phyloP scores from a whole-genome alignment of 2,888 invertebrate species.

The Lithosia quadra region DNA sequence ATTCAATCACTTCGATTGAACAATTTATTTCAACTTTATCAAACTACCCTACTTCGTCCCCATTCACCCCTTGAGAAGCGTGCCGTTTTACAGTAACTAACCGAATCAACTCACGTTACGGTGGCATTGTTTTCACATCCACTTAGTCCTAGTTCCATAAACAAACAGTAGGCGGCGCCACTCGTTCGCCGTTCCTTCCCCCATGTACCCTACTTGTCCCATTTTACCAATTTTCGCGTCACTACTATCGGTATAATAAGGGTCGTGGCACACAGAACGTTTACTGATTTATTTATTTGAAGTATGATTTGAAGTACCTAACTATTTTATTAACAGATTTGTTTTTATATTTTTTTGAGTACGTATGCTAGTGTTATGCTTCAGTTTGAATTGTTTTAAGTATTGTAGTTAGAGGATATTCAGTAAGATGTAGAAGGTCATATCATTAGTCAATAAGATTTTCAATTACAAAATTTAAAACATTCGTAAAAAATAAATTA shows the following conservation, averaged over 20 bases:
- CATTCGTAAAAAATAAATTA: too few relatives aligned
- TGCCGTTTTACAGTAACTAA: neutral
- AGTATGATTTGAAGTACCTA: too few relatives aligned
- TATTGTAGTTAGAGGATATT: too few relatives aligned
- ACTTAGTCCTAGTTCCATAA: constrained; percentile 18
- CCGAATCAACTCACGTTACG: constrained; percentile 1
- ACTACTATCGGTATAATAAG: constrained; percentile 5
- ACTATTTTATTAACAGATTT: neutral
- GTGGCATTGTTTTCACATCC: constrained; percentile 13
- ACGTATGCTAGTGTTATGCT: neutral
- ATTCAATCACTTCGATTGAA: neutral
- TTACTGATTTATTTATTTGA: neutral
- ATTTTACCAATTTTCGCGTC: constrained; percentile 12
- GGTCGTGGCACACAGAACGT: neutral
- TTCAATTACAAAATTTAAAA: too few relatives aligned
- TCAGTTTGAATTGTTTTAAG: neutral
- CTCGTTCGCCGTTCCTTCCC: constrained; percentile 38
- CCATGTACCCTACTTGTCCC: constrained; percentile 22
- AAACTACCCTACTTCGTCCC: neutral
- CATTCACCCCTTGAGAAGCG: neutral
- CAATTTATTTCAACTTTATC: constrained; percentile 4
- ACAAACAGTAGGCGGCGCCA: constrained; percentile 40
- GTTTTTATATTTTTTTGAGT: neutral
- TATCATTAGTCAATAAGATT: too few relatives aligned
- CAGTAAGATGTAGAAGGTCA: too few relatives aligned